A percentile compares a stretch with the other conserved stretches of the same genome.
phyloP scores from a whole-genome alignment of 2,888 invertebrate species.

The Anaspis maculata region DNA sequence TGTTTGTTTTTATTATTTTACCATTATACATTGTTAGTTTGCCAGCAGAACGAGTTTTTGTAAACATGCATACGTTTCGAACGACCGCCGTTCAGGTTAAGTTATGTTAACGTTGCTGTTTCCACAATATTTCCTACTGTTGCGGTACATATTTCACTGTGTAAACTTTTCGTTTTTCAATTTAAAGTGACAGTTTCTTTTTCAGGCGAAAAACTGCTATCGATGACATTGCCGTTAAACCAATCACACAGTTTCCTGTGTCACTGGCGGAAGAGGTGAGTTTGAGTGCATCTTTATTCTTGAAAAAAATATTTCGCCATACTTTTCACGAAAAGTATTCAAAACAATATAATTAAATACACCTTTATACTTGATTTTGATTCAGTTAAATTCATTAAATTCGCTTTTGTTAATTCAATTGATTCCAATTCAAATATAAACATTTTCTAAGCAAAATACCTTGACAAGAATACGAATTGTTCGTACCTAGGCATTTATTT shows the following conservation, averaged over 20 bases:
- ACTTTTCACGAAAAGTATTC: too few relatives aligned
- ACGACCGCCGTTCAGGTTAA: conserved; percentile 14
- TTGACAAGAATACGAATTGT: too few relatives aligned
- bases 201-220: conserved; percentile 62
- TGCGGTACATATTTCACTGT: conserved; percentile 23
- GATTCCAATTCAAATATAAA: too few relatives aligned
- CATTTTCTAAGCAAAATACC: too few relatives aligned
- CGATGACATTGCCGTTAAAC: conserved; percentile 82
- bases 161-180: conserved; percentile 6
- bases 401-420: too few relatives aligned
- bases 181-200: too few relatives aligned
- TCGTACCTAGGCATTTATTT: too few relatives aligned
- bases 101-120: conserved; percentile 28
- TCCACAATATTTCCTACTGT: conserved; percentile 30
- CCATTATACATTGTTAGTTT: conserved; percentile 17
- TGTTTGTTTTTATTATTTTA: conserved; percentile 26
- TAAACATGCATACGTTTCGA: conserved; percentile 9
- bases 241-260: conserved; percentile 77
- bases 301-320: too few relatives aligned
- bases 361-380: too few relatives aligned
- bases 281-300: too few relatives aligned
- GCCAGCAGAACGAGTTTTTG: conserved; percentile 27
- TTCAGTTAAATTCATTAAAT: too few relatives aligned
- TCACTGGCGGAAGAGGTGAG: conserved; percentile 77
- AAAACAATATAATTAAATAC: too few relatives aligned